A percentile compares a stretch with the other conserved stretches of the same genome.
Conservation (phyloP, 1,140 invertebrate species). For the Anastrepha obliqua region DNA sequence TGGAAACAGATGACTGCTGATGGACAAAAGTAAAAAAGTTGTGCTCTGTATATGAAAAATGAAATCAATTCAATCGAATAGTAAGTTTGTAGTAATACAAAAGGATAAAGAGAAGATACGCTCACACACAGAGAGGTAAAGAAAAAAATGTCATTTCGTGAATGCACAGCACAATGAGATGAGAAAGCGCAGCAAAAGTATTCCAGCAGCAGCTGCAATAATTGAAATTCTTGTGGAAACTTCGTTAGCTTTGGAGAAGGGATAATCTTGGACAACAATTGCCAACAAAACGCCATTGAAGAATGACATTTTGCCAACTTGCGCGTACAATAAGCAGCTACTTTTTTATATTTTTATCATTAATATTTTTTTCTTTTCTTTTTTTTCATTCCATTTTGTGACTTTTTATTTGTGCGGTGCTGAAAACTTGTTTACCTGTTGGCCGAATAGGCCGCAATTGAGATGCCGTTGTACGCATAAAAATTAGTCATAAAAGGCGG, state of each 20-base stretch:
- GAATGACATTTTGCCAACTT: conserved; percentile 24
- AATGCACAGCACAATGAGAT: background rate
- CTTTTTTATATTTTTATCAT: no score
- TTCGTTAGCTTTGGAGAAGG: background rate
- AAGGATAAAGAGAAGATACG: background rate
- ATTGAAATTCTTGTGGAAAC: conserved; percentile 46
- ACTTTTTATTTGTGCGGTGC: no score
- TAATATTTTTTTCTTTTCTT: background rate
- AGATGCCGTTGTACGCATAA: background rate
- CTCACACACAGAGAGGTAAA: no score
- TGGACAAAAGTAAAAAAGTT: no score
- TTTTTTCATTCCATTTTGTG: background rate
- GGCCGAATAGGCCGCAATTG: background rate
- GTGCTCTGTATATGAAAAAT: no score
- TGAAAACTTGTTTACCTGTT: background rate
- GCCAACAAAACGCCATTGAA: conserved; percentile 29
- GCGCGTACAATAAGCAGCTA: background rate
- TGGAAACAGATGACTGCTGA: no score
- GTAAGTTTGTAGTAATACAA: background rate
- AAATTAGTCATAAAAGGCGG: conserved; percentile 26
- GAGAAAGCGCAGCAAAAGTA: background rate
- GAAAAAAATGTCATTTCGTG: background rate
- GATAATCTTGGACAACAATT: conserved; percentile 13
- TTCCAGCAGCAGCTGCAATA: background rate
- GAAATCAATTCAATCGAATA: background rate